Conservation (phyloP, 1,140 invertebrate species). For the Leptinotarsa texana region DNA sequence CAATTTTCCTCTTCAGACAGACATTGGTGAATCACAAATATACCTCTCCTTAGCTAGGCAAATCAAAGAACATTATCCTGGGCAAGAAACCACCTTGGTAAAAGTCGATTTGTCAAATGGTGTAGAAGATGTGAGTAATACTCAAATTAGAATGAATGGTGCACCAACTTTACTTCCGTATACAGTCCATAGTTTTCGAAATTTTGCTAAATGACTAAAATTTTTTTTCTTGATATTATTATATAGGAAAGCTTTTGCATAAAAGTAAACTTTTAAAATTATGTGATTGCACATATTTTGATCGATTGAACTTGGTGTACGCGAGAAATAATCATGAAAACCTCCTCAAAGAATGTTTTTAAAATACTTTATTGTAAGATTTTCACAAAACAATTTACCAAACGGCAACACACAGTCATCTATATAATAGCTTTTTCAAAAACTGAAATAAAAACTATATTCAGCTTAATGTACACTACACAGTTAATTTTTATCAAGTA, state of each 20-base stretch:
- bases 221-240: not conserved
- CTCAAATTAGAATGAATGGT: not conserved
- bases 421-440: too few relatives aligned
- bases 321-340: too few relatives aligned
- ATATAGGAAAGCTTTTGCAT: not conserved
- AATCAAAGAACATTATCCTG: conserved; percentile 62
- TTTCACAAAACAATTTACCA: too few relatives aligned
- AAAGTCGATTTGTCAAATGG: conserved; percentile 68
- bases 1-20: conserved; percentile 64
- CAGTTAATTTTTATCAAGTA: too few relatives aligned
- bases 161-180: not conserved
- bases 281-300: not conserved
- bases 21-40: conserved; percentile 68
- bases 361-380: too few relatives aligned
- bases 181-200: too few relatives aligned
- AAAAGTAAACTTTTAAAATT: not conserved
- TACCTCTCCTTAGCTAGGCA: conserved; percentile 63
- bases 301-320: not conserved
- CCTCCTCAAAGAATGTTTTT: too few relatives aligned
- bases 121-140: conserved; percentile 64
- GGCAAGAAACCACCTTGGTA: conserved; percentile 63
- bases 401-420: too few relatives aligned
- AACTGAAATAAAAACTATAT: too few relatives aligned
- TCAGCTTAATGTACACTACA: too few relatives aligned
- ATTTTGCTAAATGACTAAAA: not conserved